Evolutionary conservation across 2,888 invertebrate species (phyloP).

Genomic region (Lepidochitona cinerea): DNA sequence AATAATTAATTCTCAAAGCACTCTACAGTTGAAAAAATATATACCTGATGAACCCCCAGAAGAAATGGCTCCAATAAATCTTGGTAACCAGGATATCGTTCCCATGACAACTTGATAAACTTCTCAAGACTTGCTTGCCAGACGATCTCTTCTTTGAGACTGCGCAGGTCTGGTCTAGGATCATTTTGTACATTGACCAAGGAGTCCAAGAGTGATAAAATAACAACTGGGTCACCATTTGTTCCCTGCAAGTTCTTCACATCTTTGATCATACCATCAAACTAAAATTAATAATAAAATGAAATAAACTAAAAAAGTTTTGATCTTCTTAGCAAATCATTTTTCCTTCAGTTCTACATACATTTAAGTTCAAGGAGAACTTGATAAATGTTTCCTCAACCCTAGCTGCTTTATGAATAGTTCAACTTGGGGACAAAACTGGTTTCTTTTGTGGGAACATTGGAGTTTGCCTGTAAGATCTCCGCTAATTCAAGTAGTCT

Average conservation of each 20-base stretch:
- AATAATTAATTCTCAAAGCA: no score
- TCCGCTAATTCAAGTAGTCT: no score
- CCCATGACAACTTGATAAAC: conserved; percentile 47
- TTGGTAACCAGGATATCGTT: conserved; percentile 77
- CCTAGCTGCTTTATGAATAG: no score
- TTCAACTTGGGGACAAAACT: no score
- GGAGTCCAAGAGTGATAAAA: background rate
- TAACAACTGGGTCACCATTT: background rate
- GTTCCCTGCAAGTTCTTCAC: background rate
- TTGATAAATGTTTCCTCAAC: no score
- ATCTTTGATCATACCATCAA: background rate
- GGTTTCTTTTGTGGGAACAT: no score
- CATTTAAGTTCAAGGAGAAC: no score
- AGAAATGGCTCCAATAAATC: conserved; percentile 84
- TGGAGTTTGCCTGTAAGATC: no score
- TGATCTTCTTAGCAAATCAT: no score
- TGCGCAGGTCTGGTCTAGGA: conserved; percentile 11
- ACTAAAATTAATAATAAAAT: no score
- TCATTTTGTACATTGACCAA: background rate
- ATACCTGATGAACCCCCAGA: conserved; percentile 78
- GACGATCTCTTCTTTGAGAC: conserved; percentile 47
- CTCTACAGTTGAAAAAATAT: conserved; percentile 11
- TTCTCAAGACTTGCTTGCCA: conserved; percentile 53
- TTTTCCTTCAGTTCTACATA: no score
- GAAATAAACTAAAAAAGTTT: no score